These are phyloP conservation scores for Lacerta agilis DNA, from an alignment of 2,797 vertebrate species.

Conservation along the genomic window DNA sequence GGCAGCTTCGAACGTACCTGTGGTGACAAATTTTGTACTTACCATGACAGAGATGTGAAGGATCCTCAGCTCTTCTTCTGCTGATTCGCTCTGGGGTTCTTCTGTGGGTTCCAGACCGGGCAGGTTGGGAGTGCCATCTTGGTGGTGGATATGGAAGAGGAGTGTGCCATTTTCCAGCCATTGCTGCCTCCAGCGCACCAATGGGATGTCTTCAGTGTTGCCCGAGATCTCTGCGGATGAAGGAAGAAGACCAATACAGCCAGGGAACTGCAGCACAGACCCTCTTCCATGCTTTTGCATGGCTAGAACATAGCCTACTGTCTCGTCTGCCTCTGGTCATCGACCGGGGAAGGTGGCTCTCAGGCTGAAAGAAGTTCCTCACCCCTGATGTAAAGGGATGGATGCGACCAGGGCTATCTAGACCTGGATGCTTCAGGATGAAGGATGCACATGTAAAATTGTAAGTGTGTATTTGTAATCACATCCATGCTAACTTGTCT, in stretches of 20 bases:
- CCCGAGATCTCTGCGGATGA: slow-evolving; percentile 91
- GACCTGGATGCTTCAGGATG: not conserved
- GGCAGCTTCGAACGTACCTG: too few species aligned
- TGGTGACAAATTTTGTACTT: slow-evolving; percentile 35
- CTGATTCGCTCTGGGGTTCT: slow-evolving; percentile 88
- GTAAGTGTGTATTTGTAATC: not conserved
- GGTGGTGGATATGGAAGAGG: slow-evolving; percentile 98
- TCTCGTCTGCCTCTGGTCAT: too few species aligned
- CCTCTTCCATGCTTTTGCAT: too few species aligned
- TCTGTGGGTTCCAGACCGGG: slow-evolving; percentile 88
- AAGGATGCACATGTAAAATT: not conserved
- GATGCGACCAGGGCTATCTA: not conserved
- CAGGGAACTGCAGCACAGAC: not conserved
- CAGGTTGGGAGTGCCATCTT: slow-evolving; percentile 89
- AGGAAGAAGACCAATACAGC: not conserved
- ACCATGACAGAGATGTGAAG: slow-evolving; percentile 99
- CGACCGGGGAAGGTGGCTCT: too few species aligned
- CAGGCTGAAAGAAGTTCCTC: too few species aligned
- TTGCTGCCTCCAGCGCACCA: slow-evolving; percentile 98
- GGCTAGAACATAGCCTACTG: too few species aligned
- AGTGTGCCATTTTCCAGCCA: slow-evolving; percentile 98
- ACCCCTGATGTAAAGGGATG: not conserved
- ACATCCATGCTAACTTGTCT: not conserved
- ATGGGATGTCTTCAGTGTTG: slow-evolving; percentile 95
- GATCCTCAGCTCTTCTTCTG: slow-evolving; percentile 95